Percentiles rank a stretch among this genome's conserved stretches.
Evolutionary conservation across 2,797 vertebrate species (phyloP).

Genomic region (Clamator glandarius): DNA sequence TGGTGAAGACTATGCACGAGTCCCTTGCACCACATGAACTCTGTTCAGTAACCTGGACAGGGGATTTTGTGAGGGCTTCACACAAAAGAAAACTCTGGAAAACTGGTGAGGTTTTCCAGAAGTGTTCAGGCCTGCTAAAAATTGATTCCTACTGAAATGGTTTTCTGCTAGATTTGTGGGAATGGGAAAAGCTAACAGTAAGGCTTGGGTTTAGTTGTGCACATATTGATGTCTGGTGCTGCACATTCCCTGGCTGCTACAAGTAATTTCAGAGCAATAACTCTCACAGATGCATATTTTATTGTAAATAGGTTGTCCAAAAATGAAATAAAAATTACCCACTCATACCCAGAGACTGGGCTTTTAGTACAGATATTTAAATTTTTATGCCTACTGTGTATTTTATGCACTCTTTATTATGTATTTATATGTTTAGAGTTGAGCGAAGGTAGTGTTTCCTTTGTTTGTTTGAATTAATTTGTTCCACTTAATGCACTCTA

Average conservation of each 20-base stretch:
- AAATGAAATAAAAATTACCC: background rate
- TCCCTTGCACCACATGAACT: too few species aligned
- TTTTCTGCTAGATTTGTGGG: background rate
- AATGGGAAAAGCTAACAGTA: background rate
- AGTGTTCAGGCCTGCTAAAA: background rate
- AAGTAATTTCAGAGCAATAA: background rate
- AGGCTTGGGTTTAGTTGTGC: background rate
- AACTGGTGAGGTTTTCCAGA: background rate
- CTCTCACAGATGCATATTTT: background rate
- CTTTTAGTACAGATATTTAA: background rate
- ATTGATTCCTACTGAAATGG: background rate
- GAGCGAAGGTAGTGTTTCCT: background rate
- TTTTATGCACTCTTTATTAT: too few species aligned
- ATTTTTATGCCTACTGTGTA: background rate
- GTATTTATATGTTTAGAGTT: background rate
- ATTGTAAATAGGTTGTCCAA: background rate
- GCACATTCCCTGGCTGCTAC: background rate
- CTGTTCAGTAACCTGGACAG: background rate
- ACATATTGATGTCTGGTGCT: background rate
- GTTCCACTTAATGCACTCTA: background rate
- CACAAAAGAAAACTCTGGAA: background rate
- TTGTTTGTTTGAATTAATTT: background rate
- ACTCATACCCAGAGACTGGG: background rate
- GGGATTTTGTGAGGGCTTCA: background rate
- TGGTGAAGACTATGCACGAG: accelerated